Evolutionary conservation across 2,797 vertebrate species (phyloP), one percentile per base, ranked within the genome.

Genomic region (Epinephelus malabaricus): DNA sequence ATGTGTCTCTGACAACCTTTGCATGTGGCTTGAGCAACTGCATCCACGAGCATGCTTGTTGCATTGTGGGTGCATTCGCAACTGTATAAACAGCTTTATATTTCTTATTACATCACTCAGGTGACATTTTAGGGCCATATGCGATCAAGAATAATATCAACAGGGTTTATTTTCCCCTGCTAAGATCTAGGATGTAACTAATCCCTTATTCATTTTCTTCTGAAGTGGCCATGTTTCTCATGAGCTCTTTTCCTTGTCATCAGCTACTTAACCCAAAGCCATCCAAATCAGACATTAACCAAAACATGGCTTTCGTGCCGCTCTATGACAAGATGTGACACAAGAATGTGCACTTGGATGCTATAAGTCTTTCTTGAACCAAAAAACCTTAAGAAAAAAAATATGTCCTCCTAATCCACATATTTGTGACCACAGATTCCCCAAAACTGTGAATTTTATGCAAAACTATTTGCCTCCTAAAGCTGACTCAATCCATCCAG

Each of bases 181-280:
- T 1, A 23, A 15, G 40, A 70, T n/a, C 9, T 62, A 18, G 51
- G 19, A 46, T 30, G 61, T 2, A 67, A 21, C 54, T 50, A 15
- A 34, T 27, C 18, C 7, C 43, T 53, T 53, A 19, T 70, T 76
- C 27, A 60, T 54, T 18, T 45, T 70, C 18, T 45, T 23, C n/a
- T 50, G 11, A 70, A 50, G 72, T 49, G 27, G 63, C 70, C 65
- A 8, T 34, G 34, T 25, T 45, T 14, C 12, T 76, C 66, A 47
- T 40, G 65, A 23, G 45, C 18, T 49, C n/a, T 47, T 56, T 49
- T 3, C n/a, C 23, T n/a, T 1, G 8, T 67, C 6, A 47, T 77
- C 69, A 56, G 53, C 74, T 72, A 59, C 58, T 82, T 13, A 8
- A 14, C 25, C 18, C 27, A 63, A 58, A 74, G 54, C 56, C 47